phyloP scores from a whole-genome alignment of 2,888 invertebrate species.

The Aphidius colemani region DNA sequence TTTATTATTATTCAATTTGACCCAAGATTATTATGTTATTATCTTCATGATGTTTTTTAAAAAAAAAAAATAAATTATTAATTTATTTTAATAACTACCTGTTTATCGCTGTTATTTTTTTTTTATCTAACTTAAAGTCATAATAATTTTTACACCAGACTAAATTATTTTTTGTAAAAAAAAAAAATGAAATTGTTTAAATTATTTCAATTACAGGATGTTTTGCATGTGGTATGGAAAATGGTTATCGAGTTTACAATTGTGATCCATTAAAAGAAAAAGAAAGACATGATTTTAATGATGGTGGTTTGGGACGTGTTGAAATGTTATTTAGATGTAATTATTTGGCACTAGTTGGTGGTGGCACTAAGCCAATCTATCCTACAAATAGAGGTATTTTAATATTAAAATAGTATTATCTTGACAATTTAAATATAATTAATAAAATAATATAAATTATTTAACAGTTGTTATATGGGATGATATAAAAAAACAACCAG shows the following conservation, averaged over 20 bases:
- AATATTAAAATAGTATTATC: neutral
- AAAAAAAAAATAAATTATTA: neutral
- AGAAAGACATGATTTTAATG: conserved; percentile 90
- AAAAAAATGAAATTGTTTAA: no score
- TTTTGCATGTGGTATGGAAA: conserved; percentile 96
- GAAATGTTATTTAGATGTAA: conserved; percentile 99
- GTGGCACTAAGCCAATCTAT: conserved; percentile 89
- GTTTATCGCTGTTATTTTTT: neutral
- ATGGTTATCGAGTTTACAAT: conserved; percentile 95
- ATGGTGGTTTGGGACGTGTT: conserved; percentile 91
- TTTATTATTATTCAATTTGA: conserved; percentile 3
- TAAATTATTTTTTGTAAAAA: neutral
- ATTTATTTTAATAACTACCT: neutral
- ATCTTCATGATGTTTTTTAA: neutral
- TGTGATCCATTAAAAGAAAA: conserved; percentile 97
- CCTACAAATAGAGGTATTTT: conserved; percentile 81
- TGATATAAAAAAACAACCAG: conserved; percentile 91
- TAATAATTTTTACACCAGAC: neutral
- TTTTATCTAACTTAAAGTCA: neutral
- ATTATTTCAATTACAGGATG: conserved; percentile 71
- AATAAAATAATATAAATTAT: neutral
- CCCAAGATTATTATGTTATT: neutral
- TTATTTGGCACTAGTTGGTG: conserved; percentile 94
- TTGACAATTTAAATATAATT: no score
- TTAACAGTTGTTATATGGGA: conserved; percentile 93